Percentiles rank a stretch among this genome's conserved stretches.
These are phyloP conservation scores for Fabriciana adippe DNA, from an alignment of 2,888 invertebrate species.

Conservation along the genomic window DNA sequence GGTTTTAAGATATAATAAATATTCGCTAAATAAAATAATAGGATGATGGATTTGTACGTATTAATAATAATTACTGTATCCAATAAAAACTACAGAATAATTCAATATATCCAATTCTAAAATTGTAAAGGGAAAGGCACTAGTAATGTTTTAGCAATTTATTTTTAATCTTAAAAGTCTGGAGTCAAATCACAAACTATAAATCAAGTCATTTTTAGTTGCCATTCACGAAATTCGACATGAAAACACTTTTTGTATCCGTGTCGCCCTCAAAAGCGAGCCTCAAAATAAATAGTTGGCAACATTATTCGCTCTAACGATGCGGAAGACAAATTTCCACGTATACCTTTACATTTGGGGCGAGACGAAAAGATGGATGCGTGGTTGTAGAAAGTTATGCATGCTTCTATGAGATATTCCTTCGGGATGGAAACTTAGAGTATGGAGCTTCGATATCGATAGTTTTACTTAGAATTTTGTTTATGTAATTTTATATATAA, in stretches of 20 bases:
- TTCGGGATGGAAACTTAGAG: background rate
- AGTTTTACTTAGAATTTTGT: background rate
- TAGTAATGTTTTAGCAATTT: background rate
- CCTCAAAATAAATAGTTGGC: conserved; percentile 60
- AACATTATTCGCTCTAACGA: conserved; percentile 70
- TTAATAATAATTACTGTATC: too few relatives aligned
- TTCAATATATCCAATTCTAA: too few relatives aligned
- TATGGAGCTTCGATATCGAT: conserved; percentile 13
- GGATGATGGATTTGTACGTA: too few relatives aligned
- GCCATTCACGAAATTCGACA: conserved; percentile 27
- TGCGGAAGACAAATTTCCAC: conserved; percentile 64
- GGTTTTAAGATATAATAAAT: too few relatives aligned
- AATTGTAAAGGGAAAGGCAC: too few relatives aligned
- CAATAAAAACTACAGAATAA: too few relatives aligned
- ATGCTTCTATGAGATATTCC: conserved; percentile 24
- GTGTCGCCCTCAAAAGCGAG: conserved; percentile 35
- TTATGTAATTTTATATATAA: background rate
- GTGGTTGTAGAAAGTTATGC: conserved; percentile 31
- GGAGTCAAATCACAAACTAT: background rate
- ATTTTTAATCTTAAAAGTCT: background rate
- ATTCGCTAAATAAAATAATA: too few relatives aligned
- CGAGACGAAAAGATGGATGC: conserved; percentile 62
- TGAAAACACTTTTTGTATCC: conserved; percentile 35
- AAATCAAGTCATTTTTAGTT: conserved; percentile 15
- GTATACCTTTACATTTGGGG: conserved; percentile 58